These are phyloP conservation scores for human DNA, from an alignment of 2,113 vertebrate species.

Conservation along the genomic window GRCh38 chr11:85804501-85805000, in stretches of 20 bases:
- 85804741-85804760: background rate
- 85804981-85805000: background rate
- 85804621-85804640: background rate
- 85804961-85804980: background rate
- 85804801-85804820: background rate
- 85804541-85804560: background rate
- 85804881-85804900: constrained; percentile 9
- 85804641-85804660: background rate
- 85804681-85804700: background rate
- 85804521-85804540: background rate
- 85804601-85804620: background rate
- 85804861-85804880: background rate
- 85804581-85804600: background rate
- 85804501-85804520: background rate
- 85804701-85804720: background rate
- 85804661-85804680: background rate
- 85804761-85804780: background rate
- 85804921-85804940: background rate
- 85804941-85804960: background rate
- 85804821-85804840: background rate
- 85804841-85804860: background rate
- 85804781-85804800: background rate
- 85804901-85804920: background rate
- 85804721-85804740: background rate
- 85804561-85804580: background rate